These are phyloP conservation scores for Cephalopterus ornatus DNA, from an alignment of 2,113 vertebrate genomes.

Conservation along the genomic window DNA sequence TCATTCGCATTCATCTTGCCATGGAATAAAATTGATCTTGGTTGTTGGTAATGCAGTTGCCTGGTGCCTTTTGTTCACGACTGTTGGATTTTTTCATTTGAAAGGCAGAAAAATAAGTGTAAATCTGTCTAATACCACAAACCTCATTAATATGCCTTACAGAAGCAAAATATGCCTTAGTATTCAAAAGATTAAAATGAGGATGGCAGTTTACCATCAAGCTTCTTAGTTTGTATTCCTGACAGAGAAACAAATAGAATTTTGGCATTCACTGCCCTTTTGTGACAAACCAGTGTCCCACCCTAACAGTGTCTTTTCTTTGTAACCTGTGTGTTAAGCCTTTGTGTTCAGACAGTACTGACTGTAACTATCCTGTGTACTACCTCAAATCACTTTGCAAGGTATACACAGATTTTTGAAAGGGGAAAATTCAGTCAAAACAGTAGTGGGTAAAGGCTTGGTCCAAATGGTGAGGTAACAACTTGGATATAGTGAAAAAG, in stretches of 20 bases:
- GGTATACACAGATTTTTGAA: neutral
- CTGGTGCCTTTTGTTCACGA: neutral
- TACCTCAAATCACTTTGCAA: neutral
- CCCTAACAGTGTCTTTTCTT: neutral
- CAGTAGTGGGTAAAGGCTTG: fast-evolving
- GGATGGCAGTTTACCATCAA: neutral
- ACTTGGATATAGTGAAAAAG: neutral
- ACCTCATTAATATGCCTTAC: neutral
- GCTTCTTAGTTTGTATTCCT: neutral
- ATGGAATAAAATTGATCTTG: neutral
- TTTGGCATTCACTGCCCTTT: neutral
- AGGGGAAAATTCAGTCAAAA: neutral
- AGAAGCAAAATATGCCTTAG: neutral
- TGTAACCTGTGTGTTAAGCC: neutral
- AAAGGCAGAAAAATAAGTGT: neutral
- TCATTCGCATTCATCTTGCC: neutral
- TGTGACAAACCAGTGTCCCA: neutral
- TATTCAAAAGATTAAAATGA: neutral
- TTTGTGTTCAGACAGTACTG: neutral
- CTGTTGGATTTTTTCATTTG: neutral
- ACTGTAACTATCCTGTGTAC: neutral
- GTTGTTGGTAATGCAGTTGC: neutral
- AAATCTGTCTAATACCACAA: neutral
- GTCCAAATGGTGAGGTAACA: neutral
- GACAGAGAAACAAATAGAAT: neutral